Base-by-base conservation (phyloP, 35 echinoderm and acorn worm species). In the Apostichopus parvimensis region DNA sequence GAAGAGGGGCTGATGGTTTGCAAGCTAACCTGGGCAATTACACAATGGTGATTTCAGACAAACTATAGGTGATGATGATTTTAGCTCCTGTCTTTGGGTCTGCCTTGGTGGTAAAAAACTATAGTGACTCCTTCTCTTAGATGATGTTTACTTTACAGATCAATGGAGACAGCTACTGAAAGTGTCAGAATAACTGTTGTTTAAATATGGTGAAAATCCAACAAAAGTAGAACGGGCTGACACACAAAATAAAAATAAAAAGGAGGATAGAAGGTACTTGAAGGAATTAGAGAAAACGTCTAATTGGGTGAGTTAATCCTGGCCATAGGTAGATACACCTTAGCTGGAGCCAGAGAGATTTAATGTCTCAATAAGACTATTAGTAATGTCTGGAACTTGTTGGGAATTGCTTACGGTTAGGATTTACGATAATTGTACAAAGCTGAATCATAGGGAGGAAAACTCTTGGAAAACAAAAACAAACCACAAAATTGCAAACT, bases 141-240 rank as follows among this genome's bases (percentile, higher is more conserved):
- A 17, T 17, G 34, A 17, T 82, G 79, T 82, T 82, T 82, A 53
- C 55, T 82, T 56, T 82, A 5, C 10, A 82, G 79, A 82, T 82
- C 79, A 82, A 53, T 82, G 79, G 79, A 82, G 79, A 82, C 79
- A 82, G 64, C 64, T 68, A 68, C 64, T 18, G 18, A 18, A 6
- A 68, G 64, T 14, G 18, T 68, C 64, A 68, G 18, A 68, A 18
- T 18, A 68, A 68, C 2, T 18, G 11, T 14, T 68, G 64, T 68
- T 68, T 68, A 68, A 68, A 68, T 68, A 68, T 14, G 18, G 64
- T 68, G 64, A 68, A 68, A 68, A 68, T 11, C 18, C 11, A 2
- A 11, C 9, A 68, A 68, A 68, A 68, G 64, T 14, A 11, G 64
- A 68, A 45, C 34, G 0, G 34, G 4, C 34, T 3, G 34, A 45